Conservation (phyloP, 2,888 invertebrate genomes). For the Agrotis clavis region DNA sequence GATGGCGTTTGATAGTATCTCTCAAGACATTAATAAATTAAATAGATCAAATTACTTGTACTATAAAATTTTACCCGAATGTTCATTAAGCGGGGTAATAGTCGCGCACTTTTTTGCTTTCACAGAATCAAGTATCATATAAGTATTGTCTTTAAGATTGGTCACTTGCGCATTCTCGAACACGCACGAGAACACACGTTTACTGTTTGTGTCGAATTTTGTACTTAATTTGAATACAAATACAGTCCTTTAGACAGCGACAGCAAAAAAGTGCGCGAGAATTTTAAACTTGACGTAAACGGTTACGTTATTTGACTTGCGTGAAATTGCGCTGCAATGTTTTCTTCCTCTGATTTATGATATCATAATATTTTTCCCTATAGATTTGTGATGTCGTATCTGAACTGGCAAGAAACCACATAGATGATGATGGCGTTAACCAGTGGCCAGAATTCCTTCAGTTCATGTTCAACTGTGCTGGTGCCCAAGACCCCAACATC, state of each 20-base stretch:
- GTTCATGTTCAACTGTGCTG: slow-evolving; percentile 98
- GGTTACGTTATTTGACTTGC: not conserved
- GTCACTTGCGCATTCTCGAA: too few relatives aligned
- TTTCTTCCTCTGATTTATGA: not conserved
- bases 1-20: slow-evolving; percentile 89
- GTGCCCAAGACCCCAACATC: slow-evolving; percentile 94
- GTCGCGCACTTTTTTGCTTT: too few relatives aligned
- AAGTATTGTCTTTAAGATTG: too few relatives aligned
- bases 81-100: too few relatives aligned
- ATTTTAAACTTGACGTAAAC: too few relatives aligned
- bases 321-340: not conserved
- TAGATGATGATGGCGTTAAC: slow-evolving; percentile 98
- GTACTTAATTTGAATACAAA: too few relatives aligned
- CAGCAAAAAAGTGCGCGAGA: too few relatives aligned
- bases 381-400: slow-evolving; percentile 97
- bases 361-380: slow-evolving; percentile 1
- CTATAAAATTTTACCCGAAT: not conserved
- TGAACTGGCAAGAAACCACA: slow-evolving; percentile 98
- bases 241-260: too few relatives aligned
- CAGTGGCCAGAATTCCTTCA: slow-evolving; percentile 99
- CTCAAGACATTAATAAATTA: slow-evolving; percentile 76
- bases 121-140: too few relatives aligned
- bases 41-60: not conserved
- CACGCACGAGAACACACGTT: too few relatives aligned
- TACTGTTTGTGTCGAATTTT: too few relatives aligned